Base-by-base conservation (phyloP, 2,888 invertebrate genomes). In the Drosophila hamatofila region DNA sequence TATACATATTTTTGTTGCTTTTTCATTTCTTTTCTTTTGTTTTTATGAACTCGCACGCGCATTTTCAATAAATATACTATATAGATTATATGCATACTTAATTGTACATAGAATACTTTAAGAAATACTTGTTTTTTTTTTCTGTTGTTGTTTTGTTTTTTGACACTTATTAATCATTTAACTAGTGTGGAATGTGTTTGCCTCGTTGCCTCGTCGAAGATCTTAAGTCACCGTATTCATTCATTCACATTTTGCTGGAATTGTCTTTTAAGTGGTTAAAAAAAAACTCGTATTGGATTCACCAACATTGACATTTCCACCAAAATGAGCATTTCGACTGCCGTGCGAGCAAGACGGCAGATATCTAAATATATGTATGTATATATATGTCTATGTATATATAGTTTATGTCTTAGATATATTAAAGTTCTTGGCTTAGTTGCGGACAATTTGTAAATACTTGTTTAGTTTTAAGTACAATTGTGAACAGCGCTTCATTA, bases 81-180 rank as follows among this genome's bases (percentile, higher is more conserved):
- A 42, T 42, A 42, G 11, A 42, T 42, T 72, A 44, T 48, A 64
- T 71, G 56, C 30, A 54, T 61, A 58, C n/a, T 54, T 63, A 64
- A 33, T 74, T 68, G 64, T 79, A 79, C 64, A 78, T 68, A 54
- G 65, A 78, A 78, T 78, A 78, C 78, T 78, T 79, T 63, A 68
- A 48, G 75, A 75, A 78, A 78, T 78, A 78, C 78, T 78, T 78
- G 57, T 56, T 70, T 58, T 66, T 55, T 42, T 25, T 41, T 48
- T 16, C n/a, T 16, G 25, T 48, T 48, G 42, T 16, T 37, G 35
- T 16, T 42, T 25, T 25, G 16, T n/a, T 46, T 25, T 23, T 69
- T 79, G 69, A 75, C 65, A 77, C 65, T 62, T 59, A 54, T 69
- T 46, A 58, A 65, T 64, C 64, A 64, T 61, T 79, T 62, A 79